Conservation (phyloP, 2,888 invertebrate genomes). For the Apamea anceps region DNA sequence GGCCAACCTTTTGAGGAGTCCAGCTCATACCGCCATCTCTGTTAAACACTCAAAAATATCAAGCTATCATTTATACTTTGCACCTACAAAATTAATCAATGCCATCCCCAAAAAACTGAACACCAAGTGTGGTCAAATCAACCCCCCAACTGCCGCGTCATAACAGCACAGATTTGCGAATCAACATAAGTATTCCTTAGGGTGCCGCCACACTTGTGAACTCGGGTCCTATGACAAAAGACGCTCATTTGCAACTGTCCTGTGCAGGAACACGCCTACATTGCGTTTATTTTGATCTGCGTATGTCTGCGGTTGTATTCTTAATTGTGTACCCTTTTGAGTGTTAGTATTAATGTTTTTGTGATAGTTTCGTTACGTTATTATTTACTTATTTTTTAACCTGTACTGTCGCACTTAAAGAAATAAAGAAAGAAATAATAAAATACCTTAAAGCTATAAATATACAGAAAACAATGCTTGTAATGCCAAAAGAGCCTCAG, state of each 20-base stretch:
- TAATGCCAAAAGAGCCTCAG: background rate
- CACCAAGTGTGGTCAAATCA: constrained; percentile 44
- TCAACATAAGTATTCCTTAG: constrained; percentile 62
- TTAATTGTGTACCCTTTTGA: constrained; percentile 30
- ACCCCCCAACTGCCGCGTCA: constrained; percentile 30
- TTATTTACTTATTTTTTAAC: background rate
- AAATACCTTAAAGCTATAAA: background rate
- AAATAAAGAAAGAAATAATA: background rate
- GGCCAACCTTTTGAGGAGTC: too few species aligned
- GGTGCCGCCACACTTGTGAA: constrained; percentile 52
- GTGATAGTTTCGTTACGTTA: background rate
- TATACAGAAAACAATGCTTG: background rate
- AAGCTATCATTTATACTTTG: background rate
- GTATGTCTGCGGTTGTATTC: constrained; percentile 31
- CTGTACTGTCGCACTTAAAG: background rate
- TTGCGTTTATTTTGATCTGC: constrained; percentile 67
- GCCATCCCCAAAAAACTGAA: constrained; percentile 32
- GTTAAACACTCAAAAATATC: too few species aligned
- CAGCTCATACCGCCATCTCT: too few species aligned
- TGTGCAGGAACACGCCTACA: constrained; percentile 71
- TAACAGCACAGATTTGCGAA: constrained; percentile 55
- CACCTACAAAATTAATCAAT: constrained; percentile 24
- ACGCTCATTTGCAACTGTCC: constrained; percentile 81
- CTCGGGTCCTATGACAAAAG: constrained; percentile 76
- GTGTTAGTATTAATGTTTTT: background rate